A percentile compares a stretch with the other conserved stretches of the same genome.
Conservation (phyloP, 2,888 invertebrate species). For the Hermodice carunculata region DNA sequence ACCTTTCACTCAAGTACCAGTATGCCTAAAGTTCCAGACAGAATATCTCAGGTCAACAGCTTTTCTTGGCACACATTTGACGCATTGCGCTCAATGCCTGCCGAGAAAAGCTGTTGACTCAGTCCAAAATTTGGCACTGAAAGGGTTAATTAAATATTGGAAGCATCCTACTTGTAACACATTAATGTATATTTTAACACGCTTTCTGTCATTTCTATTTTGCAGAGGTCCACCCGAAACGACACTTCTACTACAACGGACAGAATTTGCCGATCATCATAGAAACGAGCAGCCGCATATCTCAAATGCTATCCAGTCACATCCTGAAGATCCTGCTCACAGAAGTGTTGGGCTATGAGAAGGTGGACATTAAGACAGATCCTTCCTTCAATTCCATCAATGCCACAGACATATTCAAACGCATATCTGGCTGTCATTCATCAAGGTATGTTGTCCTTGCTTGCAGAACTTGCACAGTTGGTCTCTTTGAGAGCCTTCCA, state of each 20-base stretch:
- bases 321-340: slow-evolving; percentile 68
- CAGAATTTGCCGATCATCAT: slow-evolving; percentile 55
- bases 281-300: slow-evolving; percentile 63
- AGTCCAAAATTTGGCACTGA: no score
- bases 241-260: slow-evolving; percentile 57
- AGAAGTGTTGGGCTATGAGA: slow-evolving; percentile 68
- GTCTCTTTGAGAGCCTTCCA: slow-evolving; percentile 24
- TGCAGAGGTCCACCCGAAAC: slow-evolving; percentile 45
- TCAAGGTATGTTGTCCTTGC: background rate
- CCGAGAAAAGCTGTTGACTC: no score
- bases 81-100: no score
- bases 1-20: no score
- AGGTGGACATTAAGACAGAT: slow-evolving; percentile 52
- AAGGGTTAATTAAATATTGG: no score
- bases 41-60: no score
- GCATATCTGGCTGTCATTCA: slow-evolving; percentile 63
- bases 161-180: no score
- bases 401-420: slow-evolving; percentile 57
- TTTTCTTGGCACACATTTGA: no score
- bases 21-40: no score
- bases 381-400: slow-evolving; percentile 56
- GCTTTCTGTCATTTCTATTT: slow-evolving; percentile 9
- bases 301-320: slow-evolving; percentile 68
- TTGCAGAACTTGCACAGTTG: background rate
- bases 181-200: no score